phyloP scores from a whole-genome alignment of 2,888 invertebrate species.

The Mythimna vitellina region DNA sequence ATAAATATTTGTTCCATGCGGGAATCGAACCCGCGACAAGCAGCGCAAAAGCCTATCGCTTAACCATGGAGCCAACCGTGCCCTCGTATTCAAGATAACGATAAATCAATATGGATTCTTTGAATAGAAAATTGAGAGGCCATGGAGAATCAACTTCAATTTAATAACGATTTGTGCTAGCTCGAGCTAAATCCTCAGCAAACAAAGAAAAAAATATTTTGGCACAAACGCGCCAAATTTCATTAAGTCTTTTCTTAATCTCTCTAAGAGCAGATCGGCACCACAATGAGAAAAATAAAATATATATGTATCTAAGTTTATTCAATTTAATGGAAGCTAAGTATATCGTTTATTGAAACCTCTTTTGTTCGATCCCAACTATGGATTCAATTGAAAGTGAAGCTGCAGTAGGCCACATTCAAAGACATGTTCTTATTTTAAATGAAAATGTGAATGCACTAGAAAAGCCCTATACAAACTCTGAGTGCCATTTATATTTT shows the following conservation, averaged over 20 bases:
- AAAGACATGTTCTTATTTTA: not conserved
- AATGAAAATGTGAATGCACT: not conserved
- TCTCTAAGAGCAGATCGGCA: conserved; percentile 44
- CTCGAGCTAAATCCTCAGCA: conserved; percentile 15
- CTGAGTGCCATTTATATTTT: no score
- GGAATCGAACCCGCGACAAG: no score
- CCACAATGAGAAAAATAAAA: conserved; percentile 46
- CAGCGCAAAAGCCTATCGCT: no score
- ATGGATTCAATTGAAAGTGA: not conserved
- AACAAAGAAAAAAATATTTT: conserved; percentile 16
- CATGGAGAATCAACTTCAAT: conserved; percentile 15
- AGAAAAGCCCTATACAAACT: no score
- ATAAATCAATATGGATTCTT: not conserved
- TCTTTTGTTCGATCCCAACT: conserved; percentile 31
- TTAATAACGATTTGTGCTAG: conserved; percentile 25
- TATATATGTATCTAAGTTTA: conserved; percentile 1
- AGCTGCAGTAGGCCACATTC: not conserved
- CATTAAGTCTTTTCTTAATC: conserved; percentile 51
- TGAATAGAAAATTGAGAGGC: not conserved
- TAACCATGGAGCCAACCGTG: no score
- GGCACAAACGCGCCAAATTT: conserved; percentile 54
- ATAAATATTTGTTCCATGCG: no score
- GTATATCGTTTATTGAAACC: conserved; percentile 20
- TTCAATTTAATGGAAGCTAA: not conserved
- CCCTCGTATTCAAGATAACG: not conserved